Base-by-base conservation (phyloP, 2,797 vertebrate species). In the Esox lucius region DNA sequence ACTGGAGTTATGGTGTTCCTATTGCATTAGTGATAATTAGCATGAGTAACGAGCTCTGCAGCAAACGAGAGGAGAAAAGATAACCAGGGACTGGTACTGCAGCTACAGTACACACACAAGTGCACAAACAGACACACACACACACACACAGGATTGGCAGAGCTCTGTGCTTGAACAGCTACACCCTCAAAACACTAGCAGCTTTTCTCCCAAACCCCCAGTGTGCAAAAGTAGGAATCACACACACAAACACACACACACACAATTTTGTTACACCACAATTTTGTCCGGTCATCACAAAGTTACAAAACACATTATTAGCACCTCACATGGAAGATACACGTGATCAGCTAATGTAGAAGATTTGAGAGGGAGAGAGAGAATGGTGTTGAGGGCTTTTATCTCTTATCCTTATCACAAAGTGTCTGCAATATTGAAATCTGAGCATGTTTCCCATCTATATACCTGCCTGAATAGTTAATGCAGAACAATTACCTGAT, bases 231-330 rank as follows among this genome's bases (percentile, higher is more conserved):
- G 53, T 22, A 22, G 53, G 53, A 19, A 9, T 13, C 22, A 26
- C 62, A 28, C 62, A 64, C 62, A 31, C 62, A 56, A 53, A 56
- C 53, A 56, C 53, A 56, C 51, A 16, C 51, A 56, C 51, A 56
- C 51, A 16, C 51, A 56, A 24, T n/a, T 26, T 4, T 28, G 61
- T n/a, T 11, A 22, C 28, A 31, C 13, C 4, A 28, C 51, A 13
- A 5, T 28, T 62, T 24, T 62, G 61, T 16, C 61, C 28, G 3
- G 61, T 62, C 61, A 62, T 62, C 61, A 26, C 61, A 62, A 28
- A 28, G 61, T 62, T 28, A 62, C 61, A 62, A 13, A 62, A 62
- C 24, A 28, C 61, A 12, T 26, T 62, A 62, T 62, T 28, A 62
- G 61, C 61, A 28, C 61, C 26, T 62, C 24, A 28, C 61, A 62